These are phyloP conservation scores for Tinamus major DNA, from an alignment of 2,797 vertebrate species.

Conservation along the genomic window DNA sequence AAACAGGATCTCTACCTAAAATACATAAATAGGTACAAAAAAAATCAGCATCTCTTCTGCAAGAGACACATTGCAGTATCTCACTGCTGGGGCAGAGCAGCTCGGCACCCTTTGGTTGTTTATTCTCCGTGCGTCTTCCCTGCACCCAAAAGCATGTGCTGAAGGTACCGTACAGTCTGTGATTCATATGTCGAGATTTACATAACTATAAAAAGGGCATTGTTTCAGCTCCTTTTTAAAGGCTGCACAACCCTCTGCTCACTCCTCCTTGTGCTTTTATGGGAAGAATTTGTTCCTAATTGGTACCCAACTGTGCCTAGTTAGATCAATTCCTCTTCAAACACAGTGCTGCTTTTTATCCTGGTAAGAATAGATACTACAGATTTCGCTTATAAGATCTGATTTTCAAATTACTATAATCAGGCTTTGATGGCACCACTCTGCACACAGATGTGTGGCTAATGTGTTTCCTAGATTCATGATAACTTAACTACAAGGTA, in stretches of 20 bases:
- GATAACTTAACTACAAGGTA: neutral
- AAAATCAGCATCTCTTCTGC: neutral
- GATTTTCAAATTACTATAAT: slow-evolving; percentile 39
- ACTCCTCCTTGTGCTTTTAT: slow-evolving; percentile 26
- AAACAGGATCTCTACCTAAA: neutral
- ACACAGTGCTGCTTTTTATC: slow-evolving; percentile 12
- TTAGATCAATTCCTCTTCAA: slow-evolving; percentile 43
- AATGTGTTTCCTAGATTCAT: neutral
- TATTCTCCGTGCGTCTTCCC: neutral
- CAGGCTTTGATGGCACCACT: slow-evolving; percentile 10
- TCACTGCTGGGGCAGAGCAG: neutral
- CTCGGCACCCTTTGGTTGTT: neutral
- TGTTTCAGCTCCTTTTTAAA: slow-evolving; percentile 10
- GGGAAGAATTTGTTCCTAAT: slow-evolving; percentile 30
- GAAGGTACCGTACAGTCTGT: neutral
- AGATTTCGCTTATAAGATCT: slow-evolving; percentile 1
- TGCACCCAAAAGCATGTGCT: neutral
- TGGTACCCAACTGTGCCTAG: slow-evolving; percentile 41
- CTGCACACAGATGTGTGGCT: neutral
- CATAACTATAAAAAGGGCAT: neutral
- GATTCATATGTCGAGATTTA: neutral
- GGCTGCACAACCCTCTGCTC: neutral
- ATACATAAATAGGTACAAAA: neutral
- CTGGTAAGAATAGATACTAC: slow-evolving; percentile 9
- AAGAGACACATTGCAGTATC: neutral